Conservation (phyloP, 1,140 invertebrate genomes). For the Pogonomyrmex californicus region DNA sequence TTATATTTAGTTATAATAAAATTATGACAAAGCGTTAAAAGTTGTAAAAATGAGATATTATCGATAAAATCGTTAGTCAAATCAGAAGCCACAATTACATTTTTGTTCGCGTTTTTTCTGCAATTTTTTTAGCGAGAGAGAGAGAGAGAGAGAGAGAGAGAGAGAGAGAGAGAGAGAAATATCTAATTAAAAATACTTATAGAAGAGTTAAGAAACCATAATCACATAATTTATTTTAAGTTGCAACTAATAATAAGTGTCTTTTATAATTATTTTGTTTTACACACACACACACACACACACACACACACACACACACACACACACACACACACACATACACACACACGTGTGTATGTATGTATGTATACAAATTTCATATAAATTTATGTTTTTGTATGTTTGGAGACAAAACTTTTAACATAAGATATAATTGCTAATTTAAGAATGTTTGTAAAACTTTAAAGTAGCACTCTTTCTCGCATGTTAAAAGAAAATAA, state of each 20-base stretch:
- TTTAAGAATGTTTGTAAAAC: background rate
- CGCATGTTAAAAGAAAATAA: background rate
- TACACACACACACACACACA: too few relatives aligned
- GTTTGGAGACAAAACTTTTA: background rate
- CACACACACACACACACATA: too few relatives aligned
- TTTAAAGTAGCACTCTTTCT: background rate
- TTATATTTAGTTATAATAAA: background rate
- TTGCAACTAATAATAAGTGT: too few relatives aligned
- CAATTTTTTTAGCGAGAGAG: background rate
- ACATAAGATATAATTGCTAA: background rate
- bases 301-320: too few relatives aligned
- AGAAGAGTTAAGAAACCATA: too few relatives aligned
- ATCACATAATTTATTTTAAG: too few relatives aligned
- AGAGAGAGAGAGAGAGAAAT: too few relatives aligned
- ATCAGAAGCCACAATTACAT: background rate
- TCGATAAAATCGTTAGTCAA: constrained; percentile 19
- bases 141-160: too few relatives aligned
- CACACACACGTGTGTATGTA: too few relatives aligned
- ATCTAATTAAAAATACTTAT: too few relatives aligned
- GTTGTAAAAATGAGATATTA: background rate
- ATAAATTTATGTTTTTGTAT: background rate
- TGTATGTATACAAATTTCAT: background rate
- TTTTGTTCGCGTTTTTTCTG: background rate
- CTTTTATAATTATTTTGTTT: too few relatives aligned
- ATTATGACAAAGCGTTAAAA: background rate